Conservation (phyloP, 2,797 vertebrate species). For the Triplophysa bombifrons region DNA sequence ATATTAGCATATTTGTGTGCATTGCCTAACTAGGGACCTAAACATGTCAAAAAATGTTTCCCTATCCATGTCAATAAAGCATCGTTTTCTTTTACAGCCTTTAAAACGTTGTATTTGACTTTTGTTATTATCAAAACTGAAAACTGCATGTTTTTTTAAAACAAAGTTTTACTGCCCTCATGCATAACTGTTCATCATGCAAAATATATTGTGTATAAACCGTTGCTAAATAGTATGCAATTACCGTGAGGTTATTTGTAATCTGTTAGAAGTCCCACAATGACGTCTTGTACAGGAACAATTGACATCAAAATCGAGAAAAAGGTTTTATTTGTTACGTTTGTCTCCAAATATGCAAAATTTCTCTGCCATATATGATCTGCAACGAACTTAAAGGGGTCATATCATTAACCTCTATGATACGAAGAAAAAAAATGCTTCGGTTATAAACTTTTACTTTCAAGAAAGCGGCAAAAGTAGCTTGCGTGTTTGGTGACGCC, state of each 20-base stretch:
- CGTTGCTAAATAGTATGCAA: conserved; percentile 50
- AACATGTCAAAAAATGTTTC: conserved; percentile 78
- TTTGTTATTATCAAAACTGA: conserved; percentile 71
- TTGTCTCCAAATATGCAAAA: neutral
- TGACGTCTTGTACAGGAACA: conserved; percentile 31
- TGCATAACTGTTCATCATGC: conserved; percentile 26
- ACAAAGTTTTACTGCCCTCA: conserved; percentile 12
- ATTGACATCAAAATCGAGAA: neutral
- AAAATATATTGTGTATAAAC: conserved; percentile 59
- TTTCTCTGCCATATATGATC: neutral
- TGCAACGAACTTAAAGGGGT: conserved; percentile 30
- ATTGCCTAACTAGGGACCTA: conserved; percentile 82
- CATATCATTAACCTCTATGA: neutral
- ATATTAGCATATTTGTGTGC: conserved; percentile 78
- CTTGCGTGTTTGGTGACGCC: neutral
- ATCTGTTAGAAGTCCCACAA: neutral
- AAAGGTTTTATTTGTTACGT: neutral
- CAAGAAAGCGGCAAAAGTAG: neutral
- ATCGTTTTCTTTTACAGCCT: conserved; percentile 79
- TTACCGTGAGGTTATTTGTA: conserved; percentile 2
- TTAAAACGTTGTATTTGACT: conserved; percentile 80
- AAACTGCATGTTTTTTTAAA: conserved; percentile 58
- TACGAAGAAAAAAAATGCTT: too few relatives aligned
- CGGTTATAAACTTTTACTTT: neutral
- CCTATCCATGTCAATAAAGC: conserved; percentile 83